Evolutionary conservation across 2,113 vertebrate species (phyloP), one percentile per base, ranked within the genome.

Genomic region (Willisornis vidua): DNA sequence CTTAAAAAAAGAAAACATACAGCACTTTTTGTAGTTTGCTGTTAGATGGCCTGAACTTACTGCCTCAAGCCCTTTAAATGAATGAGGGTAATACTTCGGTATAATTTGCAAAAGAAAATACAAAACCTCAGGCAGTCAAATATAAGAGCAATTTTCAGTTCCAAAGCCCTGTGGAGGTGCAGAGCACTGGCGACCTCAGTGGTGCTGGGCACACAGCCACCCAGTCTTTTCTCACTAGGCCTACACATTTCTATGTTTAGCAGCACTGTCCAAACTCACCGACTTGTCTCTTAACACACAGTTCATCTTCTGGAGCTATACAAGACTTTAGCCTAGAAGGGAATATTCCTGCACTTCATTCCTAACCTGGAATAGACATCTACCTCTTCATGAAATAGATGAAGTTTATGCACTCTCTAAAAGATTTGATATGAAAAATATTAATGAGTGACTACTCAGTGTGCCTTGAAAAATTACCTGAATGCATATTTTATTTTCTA

Each of bases 341-440:
- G 37, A 52, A 37, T 26, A n/a, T 9, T 76, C 67, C 55, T 87
- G 4, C 28, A 62, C 74, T 54, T 59, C 26, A 45, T 71, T 58
- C 52, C 23, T 74, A 46, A 62, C 35, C 54, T 74, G 46, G 57
- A 86, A 48, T 29, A 28, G 10, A 13, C 10, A 22, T 67, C 14
- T 91, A 49, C 83, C 28, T 89, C 35, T 91, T 33, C 7, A 24
- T 68, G 46, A 59, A 85, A 85, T 26, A 90, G 57, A 95, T 41
- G 25, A 87, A 77, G 67, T 85, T 96, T 85, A 85, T 68, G 93
- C 10, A 41, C 13, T 76, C 61, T 85, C 31, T 88, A 46, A 90
- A 94, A 89, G 48, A 90, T 68, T 67, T 51, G 33, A 78, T 87
- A 52, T 92, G 65, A 39, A 93, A 97, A 96, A 97, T 76, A 97